phyloP scores from a whole-genome alignment of 2,797 vertebrate species.

The Hybognathus amarus region DNA sequence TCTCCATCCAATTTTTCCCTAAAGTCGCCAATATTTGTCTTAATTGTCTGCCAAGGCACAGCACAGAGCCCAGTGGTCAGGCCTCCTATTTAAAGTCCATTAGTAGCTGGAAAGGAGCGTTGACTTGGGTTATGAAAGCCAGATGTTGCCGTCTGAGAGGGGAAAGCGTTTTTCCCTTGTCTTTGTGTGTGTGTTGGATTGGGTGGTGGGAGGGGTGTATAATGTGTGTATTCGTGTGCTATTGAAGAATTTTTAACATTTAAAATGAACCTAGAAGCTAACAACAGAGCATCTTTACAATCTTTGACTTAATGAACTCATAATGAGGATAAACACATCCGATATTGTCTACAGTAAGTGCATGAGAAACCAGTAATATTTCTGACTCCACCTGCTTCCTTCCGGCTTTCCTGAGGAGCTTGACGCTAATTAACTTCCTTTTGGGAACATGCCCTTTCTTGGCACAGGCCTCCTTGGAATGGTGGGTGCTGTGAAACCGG shows the following conservation, averaged over 20 bases:
- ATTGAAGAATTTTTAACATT: not conserved
- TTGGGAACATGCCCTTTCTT: constrained; percentile 58
- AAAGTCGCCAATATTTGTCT: constrained; percentile 64
- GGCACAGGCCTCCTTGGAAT: constrained; percentile 61
- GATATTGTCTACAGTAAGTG: constrained; percentile 10
- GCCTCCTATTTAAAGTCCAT: constrained; percentile 58
- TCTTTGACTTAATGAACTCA: constrained; percentile 7
- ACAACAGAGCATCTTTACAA: not conserved
- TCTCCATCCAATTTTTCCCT: constrained; percentile 50
- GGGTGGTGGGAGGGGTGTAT: constrained; percentile 20
- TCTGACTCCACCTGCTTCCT: constrained; percentile 59
- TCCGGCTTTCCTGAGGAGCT: constrained; percentile 64
- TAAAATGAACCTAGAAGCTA: constrained; percentile 3
- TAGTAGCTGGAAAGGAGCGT: constrained; percentile 53
- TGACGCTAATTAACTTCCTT: constrained; percentile 77
- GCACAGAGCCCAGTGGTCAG: constrained; percentile 33
- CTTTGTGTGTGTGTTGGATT: constrained; percentile 3
- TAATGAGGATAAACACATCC: constrained; percentile 21
- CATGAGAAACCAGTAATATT: constrained; percentile 36
- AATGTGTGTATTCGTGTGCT: not conserved
- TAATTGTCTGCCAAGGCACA: constrained; percentile 54
- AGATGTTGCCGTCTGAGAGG: constrained; percentile 58
- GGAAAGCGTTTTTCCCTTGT: constrained; percentile 19
- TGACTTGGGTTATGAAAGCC: constrained; percentile 57
- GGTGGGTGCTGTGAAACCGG: constrained; percentile 50